These are phyloP conservation scores for Asarcornis scutulata DNA, from an alignment of 2,113 vertebrate species.

Conservation along the genomic window DNA sequence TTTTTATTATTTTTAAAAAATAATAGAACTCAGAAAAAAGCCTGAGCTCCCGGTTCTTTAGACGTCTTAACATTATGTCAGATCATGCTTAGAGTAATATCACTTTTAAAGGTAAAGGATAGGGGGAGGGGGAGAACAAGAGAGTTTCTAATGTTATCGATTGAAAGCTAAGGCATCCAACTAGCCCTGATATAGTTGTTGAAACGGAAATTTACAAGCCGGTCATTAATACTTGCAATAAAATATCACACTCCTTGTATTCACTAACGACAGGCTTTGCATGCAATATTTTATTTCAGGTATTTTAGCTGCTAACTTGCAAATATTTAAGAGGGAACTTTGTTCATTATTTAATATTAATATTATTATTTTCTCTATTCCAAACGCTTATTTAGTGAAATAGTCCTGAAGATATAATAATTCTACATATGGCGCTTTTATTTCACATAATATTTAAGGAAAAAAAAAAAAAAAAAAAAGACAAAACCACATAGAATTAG, in stretches of 20 bases:
- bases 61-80: constrained; percentile 59
- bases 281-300: constrained; percentile 74
- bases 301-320: constrained; percentile 72
- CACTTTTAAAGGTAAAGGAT: constrained; percentile 31
- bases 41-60: constrained; percentile 43
- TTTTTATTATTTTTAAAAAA: constrained; percentile 54
- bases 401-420: constrained; percentile 84
- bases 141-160: constrained; percentile 51
- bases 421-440: constrained; percentile 86
- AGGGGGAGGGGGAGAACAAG: background rate
- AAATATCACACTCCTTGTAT: constrained; percentile 65
- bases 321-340: constrained; percentile 76
- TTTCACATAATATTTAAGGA: constrained; percentile 84
- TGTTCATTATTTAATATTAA: constrained; percentile 66
- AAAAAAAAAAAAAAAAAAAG: constrained; percentile 71
- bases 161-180: constrained; percentile 67
- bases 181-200: constrained; percentile 65
- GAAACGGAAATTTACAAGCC: constrained; percentile 72
- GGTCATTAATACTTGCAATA: constrained; percentile 69
- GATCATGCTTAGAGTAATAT: constrained; percentile 64
- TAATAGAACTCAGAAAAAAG: constrained; percentile 64
- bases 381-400: constrained; percentile 87
- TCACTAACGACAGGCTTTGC: constrained; percentile 46
- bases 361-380: constrained; percentile 77
- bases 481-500: constrained; percentile 79